Percentiles rank a stretch among this genome's conserved stretches.
Conservation (phyloP, 2,888 invertebrate genomes). For the Sussaba pulchella region DNA sequence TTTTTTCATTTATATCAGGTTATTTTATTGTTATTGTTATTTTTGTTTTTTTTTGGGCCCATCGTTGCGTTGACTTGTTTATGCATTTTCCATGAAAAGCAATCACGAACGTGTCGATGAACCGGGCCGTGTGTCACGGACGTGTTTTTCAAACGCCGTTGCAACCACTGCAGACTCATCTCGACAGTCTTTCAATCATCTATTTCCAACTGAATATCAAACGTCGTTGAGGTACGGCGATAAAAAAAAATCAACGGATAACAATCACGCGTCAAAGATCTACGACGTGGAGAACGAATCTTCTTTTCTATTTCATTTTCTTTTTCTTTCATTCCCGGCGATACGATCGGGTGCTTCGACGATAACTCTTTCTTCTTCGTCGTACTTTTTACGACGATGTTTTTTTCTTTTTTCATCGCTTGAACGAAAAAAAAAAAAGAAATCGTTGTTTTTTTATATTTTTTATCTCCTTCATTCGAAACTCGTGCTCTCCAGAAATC, state of each 20-base stretch:
- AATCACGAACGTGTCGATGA: background rate
- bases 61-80: background rate
- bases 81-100: slow-evolving; percentile 7
- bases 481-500: slow-evolving; percentile 71
- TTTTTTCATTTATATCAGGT: background rate
- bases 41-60: slow-evolving; percentile 7
- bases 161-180: background rate
- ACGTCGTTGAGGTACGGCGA: background rate
- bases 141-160: background rate
- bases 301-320: background rate
- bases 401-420: background rate
- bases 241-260: slow-evolving; percentile 23
- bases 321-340: background rate
- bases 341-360: background rate
- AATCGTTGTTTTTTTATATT: background rate
- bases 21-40: background rate
- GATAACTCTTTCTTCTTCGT: slow-evolving; percentile 7
- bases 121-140: background rate
- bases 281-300: background rate
- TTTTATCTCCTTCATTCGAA: slow-evolving; percentile 42
- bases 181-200: slow-evolving; percentile 21
- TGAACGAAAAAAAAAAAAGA: no score
- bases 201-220: slow-evolving; percentile 31
- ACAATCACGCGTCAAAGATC: slow-evolving; percentile 5
- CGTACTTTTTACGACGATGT: slow-evolving; percentile 3